Evolutionary conservation across 2,797 vertebrate species (phyloP), one percentile per base, ranked within the genome.

Genomic region (Gymnoscopelus microlampas): DNA sequence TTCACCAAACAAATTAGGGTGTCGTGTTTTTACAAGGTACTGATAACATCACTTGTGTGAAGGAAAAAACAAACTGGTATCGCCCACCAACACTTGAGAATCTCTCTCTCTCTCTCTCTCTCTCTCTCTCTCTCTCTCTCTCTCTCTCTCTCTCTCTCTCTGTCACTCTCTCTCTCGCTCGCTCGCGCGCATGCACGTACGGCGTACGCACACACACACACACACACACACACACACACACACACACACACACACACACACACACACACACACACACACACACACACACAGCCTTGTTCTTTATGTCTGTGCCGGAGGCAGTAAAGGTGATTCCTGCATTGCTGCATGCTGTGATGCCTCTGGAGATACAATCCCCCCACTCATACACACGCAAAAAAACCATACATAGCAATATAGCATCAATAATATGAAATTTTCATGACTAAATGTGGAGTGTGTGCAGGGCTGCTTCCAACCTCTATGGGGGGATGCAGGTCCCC

Each of bases 261-360:
- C 53, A 4, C 58, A 48, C 29, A 54, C 56, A 44, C 35, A 15
- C 47, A 19, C 60, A 48, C 19, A 24, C 60, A 62, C 19, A 3
- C 19, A 3, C 23, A 60, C 35, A 63, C 60, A 35, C 57, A 54
- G 11, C 47, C 57, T 39, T 15, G 24, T 51, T 65, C 62, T 15
- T 56, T 19, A 60, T 24, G 5, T 51, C 44, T 56, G 14, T 54
- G 85, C 86, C 57, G 15, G 67, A 68, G 84, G 81, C 84, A 78
- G 70, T 72, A 60, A 85, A 85, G 84, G 83, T 80, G 83, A 87
- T 87, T 87, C 85, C 85, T 87, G 63, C 14, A 6, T 74, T 78
- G 57, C 66, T 78, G 57, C 66, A 19, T 73, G 75, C 58, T 70
- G 39, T 44, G 39, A 80, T 32, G 79, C 76, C 83, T 84, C 78